Evolutionary conservation across 2,113 vertebrate genomes (phyloP), one percentile per base, ranked within the genome.

Genomic region (Pterophyllum scalare): DNA sequence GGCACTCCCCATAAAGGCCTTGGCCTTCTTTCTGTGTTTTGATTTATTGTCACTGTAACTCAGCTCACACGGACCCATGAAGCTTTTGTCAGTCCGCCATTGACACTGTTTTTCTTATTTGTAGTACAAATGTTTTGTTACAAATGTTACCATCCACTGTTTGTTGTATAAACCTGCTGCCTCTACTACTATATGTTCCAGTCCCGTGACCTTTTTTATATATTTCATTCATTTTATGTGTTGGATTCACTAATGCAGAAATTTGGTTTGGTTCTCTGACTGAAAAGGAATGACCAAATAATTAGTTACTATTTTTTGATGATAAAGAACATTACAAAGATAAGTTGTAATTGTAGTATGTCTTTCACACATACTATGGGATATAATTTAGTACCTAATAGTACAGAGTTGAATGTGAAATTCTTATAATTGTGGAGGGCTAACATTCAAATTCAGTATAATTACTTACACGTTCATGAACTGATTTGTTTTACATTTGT

Each of bases 1-100:
- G 95, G 95, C 86, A 83, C 91, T 93, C 93, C 92, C 95, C 94
- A 94, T 95, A 93, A 92, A 94, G 94, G 91, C 94, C 94, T 89
- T 94, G 90, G 95, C 95, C 94, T 95, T 95, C 95, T 95, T 95
- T 88, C 84, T 84, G 22, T 20, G 11, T 85, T 82, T 72, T 97
- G 96, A 97, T 97, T 97, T 97, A 97, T 96, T 88, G 94, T 92
- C 91, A 43, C 22, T 79, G 87, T 90, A 89, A 92, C 95, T 88
- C 87, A 88, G 94, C 94, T 90, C 88, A 94, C 94, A 94, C 91
- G 85, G 91, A 92, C 95, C 95, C 95, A 89, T 96, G 94, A 96
- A 97, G 95, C 95, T 94, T 95, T 93, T 95, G 95, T 95, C 95
- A 95, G 90, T 80, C 86, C 90, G 77, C 94, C 96, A 95, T 96